Base-by-base conservation (phyloP, 2,888 invertebrate species). In the Panzeria rudis region DNA sequence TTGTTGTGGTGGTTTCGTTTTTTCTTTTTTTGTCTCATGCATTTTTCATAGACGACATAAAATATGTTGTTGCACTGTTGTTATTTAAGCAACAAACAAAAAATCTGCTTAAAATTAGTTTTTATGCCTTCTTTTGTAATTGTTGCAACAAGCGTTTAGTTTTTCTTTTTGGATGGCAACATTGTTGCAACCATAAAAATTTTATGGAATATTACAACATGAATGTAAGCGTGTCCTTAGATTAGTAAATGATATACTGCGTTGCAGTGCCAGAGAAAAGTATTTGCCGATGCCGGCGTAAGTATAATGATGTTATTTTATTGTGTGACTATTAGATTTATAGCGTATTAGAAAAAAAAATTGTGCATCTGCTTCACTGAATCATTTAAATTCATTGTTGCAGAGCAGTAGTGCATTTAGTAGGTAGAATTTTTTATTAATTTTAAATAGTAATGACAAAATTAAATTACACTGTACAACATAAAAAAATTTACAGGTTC, bases 1-100 rank as follows among this genome's bases (percentile, higher is more conserved):
- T 35, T 75, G 62, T 47, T 44, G 66, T 9, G n/a, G 20, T n/a
- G 23, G 35, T 11, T 54, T 29, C 9, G 15, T 61, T 62, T 75
- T 56, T 44, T 77, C 68, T n/a, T n/a, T n/a, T n/a, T n/a, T n/a
- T n/a, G n/a, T n/a, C 41, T 54, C 72, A 73, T 78, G 66, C 73
- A 77, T 61, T 73, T 25, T 78, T 68, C 61, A 72, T 59, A 62
- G 68, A 44, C 54, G 52, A 32, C 62, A 59, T 66, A 47, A 54
- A 50, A 64, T 25, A 68, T 6, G 35, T 62, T 47, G 56, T 66
- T 29, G 7, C 47, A 23, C 17, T 38, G 61, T 54, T 54, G 38
- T 9, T 41, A 13, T 41, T 32, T 25, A 8, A 17, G 20, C 8
- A 3, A 32, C 29, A n/a, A n/a, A 59, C 32, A 4, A 59, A 13